Evolutionary conservation across 1,140 invertebrate species (phyloP).

Genomic region (Melipona quadrifasciata): DNA sequence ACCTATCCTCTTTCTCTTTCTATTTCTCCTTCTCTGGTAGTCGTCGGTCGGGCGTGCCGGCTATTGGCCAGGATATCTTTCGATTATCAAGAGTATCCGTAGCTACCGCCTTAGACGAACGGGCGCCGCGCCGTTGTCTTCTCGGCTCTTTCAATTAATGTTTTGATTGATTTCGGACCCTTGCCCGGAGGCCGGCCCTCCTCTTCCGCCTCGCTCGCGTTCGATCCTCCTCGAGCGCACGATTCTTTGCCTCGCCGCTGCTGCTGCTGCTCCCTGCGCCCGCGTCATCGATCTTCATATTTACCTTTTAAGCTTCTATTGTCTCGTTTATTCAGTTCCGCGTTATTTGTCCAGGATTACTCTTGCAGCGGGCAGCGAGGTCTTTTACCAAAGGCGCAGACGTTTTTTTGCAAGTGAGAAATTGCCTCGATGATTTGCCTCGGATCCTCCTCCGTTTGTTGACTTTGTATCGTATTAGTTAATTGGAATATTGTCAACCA

Average conservation of each 20-base stretch:
- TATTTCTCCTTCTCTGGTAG: constrained; percentile 28
- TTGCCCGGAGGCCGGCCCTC: constrained; percentile 59
- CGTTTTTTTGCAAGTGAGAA: not conserved
- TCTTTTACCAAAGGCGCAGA: not conserved
- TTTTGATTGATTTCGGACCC: constrained; percentile 81
- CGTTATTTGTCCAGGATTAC: constrained; percentile 30
- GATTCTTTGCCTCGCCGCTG: constrained; percentile 35
- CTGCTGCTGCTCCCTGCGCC: not conserved
- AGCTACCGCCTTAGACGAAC: constrained; percentile 69
- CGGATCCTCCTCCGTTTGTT: not conserved
- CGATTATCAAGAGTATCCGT: constrained; percentile 79
- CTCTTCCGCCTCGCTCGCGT: constrained; percentile 48
- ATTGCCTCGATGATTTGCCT: not conserved
- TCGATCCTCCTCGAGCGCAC: constrained; percentile 35
- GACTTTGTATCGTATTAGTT: not conserved
- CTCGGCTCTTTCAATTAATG: constrained; percentile 82
- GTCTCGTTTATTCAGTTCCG: constrained; percentile 20
- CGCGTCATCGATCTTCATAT: constrained; percentile 55
- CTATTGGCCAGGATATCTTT: constrained; percentile 77
- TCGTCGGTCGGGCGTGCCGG: constrained; percentile 61
- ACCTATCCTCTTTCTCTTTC: too few species aligned
- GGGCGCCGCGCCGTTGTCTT: constrained; percentile 79
- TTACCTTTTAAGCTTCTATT: constrained; percentile 42
- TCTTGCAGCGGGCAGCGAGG: not conserved
- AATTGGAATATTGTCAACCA: not conserved